Evolutionary conservation across 2,888 invertebrate species (phyloP).

Genomic region (Hypomecis punctinalis): DNA sequence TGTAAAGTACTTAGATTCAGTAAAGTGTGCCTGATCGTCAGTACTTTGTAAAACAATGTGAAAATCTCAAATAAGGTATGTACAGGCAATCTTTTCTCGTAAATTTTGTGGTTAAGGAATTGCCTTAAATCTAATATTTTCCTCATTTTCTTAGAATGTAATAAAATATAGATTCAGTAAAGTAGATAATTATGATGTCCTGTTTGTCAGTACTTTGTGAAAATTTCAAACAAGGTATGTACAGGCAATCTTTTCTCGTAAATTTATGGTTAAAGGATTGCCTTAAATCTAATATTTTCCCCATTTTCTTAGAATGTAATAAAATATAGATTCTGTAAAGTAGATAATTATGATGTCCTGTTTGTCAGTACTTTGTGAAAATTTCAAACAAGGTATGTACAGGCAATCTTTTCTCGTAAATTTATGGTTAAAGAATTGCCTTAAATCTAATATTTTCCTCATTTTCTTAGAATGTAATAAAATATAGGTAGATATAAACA

Average conservation of each 20-base stretch:
- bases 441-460: conserved; percentile 17
- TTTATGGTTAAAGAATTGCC: conserved; percentile 23
- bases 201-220: neutral
- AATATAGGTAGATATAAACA: conserved; percentile 24
- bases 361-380: neutral
- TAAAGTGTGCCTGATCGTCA: neutral
- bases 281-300: conserved; percentile 16
- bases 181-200: no score
- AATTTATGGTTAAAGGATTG: conserved; percentile 23
- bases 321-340: conserved; percentile 3
- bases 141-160: conserved; percentile 16
- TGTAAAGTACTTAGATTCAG: no score
- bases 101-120: conserved; percentile 19
- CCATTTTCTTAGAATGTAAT: conserved; percentile 16
- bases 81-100: conserved; percentile 5
- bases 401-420: conserved; percentile 8
- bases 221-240: neutral
- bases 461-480: conserved; percentile 17
- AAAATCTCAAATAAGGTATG: neutral
- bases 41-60: neutral
- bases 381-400: neutral
- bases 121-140: conserved; percentile 21
- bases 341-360: no score
- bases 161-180: conserved; percentile 10
- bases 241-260: conserved; percentile 7